Percentiles rank a stretch among this genome's conserved stretches.
Evolutionary conservation across 1,140 invertebrate species (phyloP).

Genomic region (Drosophila kurseongensis): DNA sequence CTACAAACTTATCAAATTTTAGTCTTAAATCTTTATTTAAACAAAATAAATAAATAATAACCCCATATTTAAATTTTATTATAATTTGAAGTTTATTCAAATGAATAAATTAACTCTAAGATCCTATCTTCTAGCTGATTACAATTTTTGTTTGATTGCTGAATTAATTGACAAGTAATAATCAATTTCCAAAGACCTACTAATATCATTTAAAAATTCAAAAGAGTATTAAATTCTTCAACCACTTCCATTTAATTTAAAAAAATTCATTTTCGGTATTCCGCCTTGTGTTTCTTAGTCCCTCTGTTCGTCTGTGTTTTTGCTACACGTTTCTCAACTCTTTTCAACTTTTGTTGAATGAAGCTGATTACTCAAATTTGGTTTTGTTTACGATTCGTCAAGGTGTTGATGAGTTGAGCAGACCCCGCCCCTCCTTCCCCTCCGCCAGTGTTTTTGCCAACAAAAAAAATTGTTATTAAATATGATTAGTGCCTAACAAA

Average conservation of each 20-base stretch:
- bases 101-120: too few relatives aligned
- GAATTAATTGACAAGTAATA: background rate
- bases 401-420: constrained; percentile 69
- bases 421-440: background rate
- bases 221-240: constrained; percentile 36
- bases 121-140: too few relatives aligned
- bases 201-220: background rate
- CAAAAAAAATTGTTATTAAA: constrained; percentile 75
- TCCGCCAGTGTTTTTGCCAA: background rate
- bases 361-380: constrained; percentile 83
- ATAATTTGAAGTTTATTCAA: too few relatives aligned
- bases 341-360: constrained; percentile 67
- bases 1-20: too few relatives aligned
- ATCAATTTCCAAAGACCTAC: background rate
- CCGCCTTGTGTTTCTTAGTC: constrained; percentile 45
- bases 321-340: constrained; percentile 68
- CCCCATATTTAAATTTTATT: too few relatives aligned
- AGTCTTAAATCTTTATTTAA: too few relatives aligned
- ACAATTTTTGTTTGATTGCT: too few relatives aligned
- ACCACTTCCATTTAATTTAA: constrained; percentile 11
- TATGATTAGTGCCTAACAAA: constrained; percentile 70
- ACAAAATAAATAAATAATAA: too few relatives aligned
- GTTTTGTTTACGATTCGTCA: constrained; percentile 81
- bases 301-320: constrained; percentile 41
- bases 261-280: constrained; percentile 23